Evolutionary conservation across 2,888 invertebrate species (phyloP), one percentile per base, ranked within the genome.

Genomic region (Buathra laborator): DNA sequence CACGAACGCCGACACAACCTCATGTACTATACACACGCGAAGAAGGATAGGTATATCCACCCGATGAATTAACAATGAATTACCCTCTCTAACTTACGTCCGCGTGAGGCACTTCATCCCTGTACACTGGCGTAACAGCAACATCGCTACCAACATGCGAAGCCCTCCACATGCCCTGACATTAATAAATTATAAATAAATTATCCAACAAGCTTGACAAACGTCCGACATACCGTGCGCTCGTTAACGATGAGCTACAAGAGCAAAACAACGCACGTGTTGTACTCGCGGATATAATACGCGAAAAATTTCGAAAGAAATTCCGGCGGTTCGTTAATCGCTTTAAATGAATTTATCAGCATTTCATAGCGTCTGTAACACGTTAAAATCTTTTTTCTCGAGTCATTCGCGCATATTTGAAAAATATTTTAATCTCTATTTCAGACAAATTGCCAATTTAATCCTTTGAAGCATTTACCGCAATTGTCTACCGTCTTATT

Each of bases 11-110:
- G 9, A 29, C 48, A 51, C 29, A 16, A 37, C 6, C 37, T n/a
- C 6, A 9, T n/a, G 14, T 7, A 14, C 37, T 44, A 14, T 14
- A 14, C 32, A 62, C 62, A 29, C 29, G 29, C 32, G n/a, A 2
- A n/a, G 62, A 12, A 4, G 14, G 62, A 29, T 62, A 48, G 46
- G 29, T 59, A 70, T 68, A 56, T 77, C 59, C 46, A 48, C 48
- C 70, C 70, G 70, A 64, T 70, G 70, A 70, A 78, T 78, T 70
- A 78, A 64, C 64, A 64, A 75, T 75, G 75, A 75, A 75, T 75
- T 75, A 48, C 75, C 62, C 75, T 75, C 74, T 74, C 59, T 59
- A 29, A 64, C 62, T 75, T 75, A 75, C 62, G 75, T 64, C 32
- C 75, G 29, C 24, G 48, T 2, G 75, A 75, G 64, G 46, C 64